These are phyloP conservation scores for Drosophila mulleri DNA, from an alignment of 2,888 invertebrate genomes.

Conservation along the genomic window DNA sequence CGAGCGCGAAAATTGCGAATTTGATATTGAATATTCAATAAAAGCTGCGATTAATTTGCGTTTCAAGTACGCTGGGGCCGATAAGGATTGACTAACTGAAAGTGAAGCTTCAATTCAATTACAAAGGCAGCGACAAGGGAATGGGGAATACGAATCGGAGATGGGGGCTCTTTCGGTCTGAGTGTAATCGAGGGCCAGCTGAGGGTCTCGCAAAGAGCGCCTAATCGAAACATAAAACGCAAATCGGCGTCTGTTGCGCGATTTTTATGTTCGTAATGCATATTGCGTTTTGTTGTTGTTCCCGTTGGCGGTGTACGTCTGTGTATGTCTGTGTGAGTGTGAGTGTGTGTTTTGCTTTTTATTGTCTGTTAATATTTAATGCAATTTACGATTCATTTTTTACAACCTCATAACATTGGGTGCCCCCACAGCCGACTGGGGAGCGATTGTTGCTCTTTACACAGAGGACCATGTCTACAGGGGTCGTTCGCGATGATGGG, in stretches of 20 bases:
- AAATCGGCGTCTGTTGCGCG: conserved; percentile 60
- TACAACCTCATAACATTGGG: conserved; percentile 74
- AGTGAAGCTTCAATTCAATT: conserved; percentile 35
- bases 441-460: conserved; percentile 31
- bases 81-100: conserved; percentile 28
- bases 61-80: conserved; percentile 5
- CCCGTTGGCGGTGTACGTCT: not conserved
- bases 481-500: too few species aligned
- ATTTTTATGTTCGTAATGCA: conserved; percentile 62
- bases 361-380: conserved; percentile 80
- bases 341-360: conserved; percentile 45
- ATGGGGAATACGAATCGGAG: not conserved
- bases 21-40: conserved; percentile 15
- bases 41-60: conserved; percentile 13
- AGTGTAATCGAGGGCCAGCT: not conserved
- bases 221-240: conserved; percentile 78
- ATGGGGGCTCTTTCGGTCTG: not conserved
- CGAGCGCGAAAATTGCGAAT: conserved; percentile 13
- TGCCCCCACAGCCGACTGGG: conserved; percentile 11
- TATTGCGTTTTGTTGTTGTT: conserved; percentile 35
- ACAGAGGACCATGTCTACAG: not conserved
- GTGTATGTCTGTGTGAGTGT: conserved; percentile 3
- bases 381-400: conserved; percentile 80
- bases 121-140: conserved; percentile 2
- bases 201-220: conserved; percentile 24